Evolutionary conservation across 2,797 vertebrate genomes (phyloP).

Genomic region (Eutrigla gurnardus): DNA sequence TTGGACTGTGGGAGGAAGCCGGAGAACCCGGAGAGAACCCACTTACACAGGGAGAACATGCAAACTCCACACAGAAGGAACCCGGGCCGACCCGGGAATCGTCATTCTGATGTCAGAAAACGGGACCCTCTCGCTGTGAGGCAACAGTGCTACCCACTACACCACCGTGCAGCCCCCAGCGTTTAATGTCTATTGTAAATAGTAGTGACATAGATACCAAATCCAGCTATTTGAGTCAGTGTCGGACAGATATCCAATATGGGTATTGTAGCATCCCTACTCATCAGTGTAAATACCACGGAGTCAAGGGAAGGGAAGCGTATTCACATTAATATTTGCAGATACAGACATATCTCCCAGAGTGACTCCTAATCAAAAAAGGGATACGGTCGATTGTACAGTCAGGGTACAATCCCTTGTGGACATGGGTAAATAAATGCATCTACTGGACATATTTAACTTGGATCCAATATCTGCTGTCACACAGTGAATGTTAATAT

Average conservation of each 20-base stretch:
- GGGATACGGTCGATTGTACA: neutral
- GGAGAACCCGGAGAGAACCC: too few relatives aligned
- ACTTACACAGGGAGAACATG: too few relatives aligned
- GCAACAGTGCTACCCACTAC: too few relatives aligned
- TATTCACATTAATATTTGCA: neutral
- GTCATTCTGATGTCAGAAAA: too few relatives aligned
- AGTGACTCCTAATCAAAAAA: constrained; percentile 1
- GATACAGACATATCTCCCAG: constrained; percentile 7
- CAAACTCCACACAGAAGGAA: too few relatives aligned
- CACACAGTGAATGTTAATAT: constrained; percentile 14
- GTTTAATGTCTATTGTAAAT: too few relatives aligned
- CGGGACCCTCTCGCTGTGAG: too few relatives aligned
- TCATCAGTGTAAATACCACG: neutral
- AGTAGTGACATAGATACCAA: too few relatives aligned
- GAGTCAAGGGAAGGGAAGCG: neutral
- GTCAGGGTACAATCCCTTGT: constrained; percentile 2
- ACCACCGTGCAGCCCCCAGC: too few relatives aligned
- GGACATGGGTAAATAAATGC: constrained; percentile 9
- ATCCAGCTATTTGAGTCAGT: too few relatives aligned
- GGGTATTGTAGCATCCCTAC: neutral
- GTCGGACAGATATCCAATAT: neutral
- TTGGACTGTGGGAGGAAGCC: too few relatives aligned
- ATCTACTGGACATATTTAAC: constrained; percentile 14
- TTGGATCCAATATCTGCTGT: constrained; percentile 16
- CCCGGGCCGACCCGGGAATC: too few relatives aligned